Base-by-base conservation (phyloP, 2,888 invertebrate genomes). In the Phengaris arion region DNA sequence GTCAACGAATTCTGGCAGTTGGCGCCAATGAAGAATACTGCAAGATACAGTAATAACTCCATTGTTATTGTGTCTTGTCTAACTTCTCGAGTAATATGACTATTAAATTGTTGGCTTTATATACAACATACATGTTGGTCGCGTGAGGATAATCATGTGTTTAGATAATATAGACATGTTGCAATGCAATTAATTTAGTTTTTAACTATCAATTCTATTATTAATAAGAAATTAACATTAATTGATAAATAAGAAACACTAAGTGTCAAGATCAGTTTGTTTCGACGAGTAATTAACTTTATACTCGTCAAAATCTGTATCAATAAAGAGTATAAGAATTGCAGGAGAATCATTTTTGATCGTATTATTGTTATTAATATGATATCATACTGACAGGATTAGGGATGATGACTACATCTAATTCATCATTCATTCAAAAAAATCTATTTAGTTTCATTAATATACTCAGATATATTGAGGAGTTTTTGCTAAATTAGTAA, bases 71-170 rank as follows among this genome's bases (percentile, higher is more conserved):
- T 35, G 35, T 35, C 35, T 35, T 35, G 35, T 35, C 35, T 9
- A 13, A 54, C 52, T 54, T 52, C 6, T 22, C 6, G 35, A 52
- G 22, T 35, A 13, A 35, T 13, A 7, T 7, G n/a, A 12, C 13
- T 35, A 6, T 8, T 13, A 0, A 12, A 45, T 54, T 7, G 6
- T 2, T 9, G 12, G 7, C 52, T 7, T 35, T 22, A 72, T 72
- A 52, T 72, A 72, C 72, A 1, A 22, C 10, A 8, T 35, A 54
- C 12, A 4, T 52, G 12, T 52, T 64, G 6, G n/a, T 70, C 45
- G 70, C 70, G 70, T 70, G 70, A 2, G 6, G 70, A 51, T 70
- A 70, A 69, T 69, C 6, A 69, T 12, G 35, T 7, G 45, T 64
- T 64, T 12, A 15, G 35, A 15, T 64, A 64, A 64, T 45, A 64